Percentiles rank a stretch among this genome's conserved stretches.
phyloP scores from a whole-genome alignment of 2,113 vertebrate species.

The Passer montanus region DNA sequence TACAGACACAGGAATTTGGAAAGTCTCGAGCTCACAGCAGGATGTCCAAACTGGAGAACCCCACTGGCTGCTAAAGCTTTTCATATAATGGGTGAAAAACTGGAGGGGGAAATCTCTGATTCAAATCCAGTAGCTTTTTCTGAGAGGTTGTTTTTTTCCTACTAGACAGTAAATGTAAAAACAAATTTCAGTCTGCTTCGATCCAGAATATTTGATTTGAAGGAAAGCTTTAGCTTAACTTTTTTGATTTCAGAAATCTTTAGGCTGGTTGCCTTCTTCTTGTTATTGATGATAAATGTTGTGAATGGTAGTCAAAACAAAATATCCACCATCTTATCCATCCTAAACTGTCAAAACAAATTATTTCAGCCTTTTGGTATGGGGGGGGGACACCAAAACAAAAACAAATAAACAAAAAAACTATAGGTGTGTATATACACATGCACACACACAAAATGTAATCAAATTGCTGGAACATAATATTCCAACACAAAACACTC shows the following conservation, averaged over 20 bases:
- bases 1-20: background rate
- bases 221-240: background rate
- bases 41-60: background rate
- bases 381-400: rapidly evolving
- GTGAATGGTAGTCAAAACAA: background rate
- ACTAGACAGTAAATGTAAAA: background rate
- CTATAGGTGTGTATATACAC: background rate
- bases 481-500: background rate
- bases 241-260: background rate
- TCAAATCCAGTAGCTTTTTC: background rate
- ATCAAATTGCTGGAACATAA: background rate
- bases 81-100: background rate
- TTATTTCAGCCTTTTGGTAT: background rate
- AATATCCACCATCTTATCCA: background rate
- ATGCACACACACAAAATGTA: background rate
- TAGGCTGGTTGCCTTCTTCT: background rate
- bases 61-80: background rate
- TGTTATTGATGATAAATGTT: background rate
- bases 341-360: background rate
- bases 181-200: background rate
- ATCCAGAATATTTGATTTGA: background rate
- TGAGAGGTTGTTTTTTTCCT: background rate
- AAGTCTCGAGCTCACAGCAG: background rate
- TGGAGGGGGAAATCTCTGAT: background rate
- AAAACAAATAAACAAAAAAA: background rate